Conservation (phyloP, 2,797 vertebrate species). For the Linurgus olivaceus region DNA sequence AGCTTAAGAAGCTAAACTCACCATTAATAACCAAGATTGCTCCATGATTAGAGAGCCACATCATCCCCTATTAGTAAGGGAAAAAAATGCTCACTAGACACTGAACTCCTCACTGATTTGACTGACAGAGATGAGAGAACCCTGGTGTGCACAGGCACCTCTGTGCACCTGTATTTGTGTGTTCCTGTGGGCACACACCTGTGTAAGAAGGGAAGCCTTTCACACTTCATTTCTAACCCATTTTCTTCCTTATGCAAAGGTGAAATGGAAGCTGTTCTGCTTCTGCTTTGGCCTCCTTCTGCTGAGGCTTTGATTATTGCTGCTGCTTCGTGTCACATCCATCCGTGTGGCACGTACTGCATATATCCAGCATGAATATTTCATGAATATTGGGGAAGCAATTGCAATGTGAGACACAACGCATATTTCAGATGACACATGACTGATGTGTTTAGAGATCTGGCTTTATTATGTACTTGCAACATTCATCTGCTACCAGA, state of each 20-base stretch:
- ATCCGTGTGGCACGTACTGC: not conserved
- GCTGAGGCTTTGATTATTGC: not conserved
- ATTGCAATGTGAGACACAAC: conserved; percentile 21
- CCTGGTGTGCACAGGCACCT: not conserved
- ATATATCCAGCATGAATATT: conserved; percentile 35
- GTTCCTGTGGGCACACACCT: rapidly evolving
- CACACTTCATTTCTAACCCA: not conserved
- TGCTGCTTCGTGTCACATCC: not conserved
- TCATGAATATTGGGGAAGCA: conserved; percentile 40
- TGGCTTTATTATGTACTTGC: conserved; percentile 49
- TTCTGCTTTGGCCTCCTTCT: not conserved
- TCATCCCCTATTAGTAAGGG: not conserved
- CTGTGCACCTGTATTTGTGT: not conserved
- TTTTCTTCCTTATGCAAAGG: not conserved
- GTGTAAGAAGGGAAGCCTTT: not conserved
- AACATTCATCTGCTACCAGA: conserved; percentile 44
- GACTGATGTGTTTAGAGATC: conserved; percentile 61
- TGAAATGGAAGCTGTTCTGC: not conserved
- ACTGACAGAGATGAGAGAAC: not conserved
- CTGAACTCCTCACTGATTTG: not conserved
- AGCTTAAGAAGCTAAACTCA: not conserved
- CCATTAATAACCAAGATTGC: not conserved
- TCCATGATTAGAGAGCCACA: not conserved
- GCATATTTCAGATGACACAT: conserved; percentile 48
- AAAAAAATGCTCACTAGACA: not conserved